Conservation (phyloP, 2,113 vertebrate genomes). For the Dermatemys mawii region DNA sequence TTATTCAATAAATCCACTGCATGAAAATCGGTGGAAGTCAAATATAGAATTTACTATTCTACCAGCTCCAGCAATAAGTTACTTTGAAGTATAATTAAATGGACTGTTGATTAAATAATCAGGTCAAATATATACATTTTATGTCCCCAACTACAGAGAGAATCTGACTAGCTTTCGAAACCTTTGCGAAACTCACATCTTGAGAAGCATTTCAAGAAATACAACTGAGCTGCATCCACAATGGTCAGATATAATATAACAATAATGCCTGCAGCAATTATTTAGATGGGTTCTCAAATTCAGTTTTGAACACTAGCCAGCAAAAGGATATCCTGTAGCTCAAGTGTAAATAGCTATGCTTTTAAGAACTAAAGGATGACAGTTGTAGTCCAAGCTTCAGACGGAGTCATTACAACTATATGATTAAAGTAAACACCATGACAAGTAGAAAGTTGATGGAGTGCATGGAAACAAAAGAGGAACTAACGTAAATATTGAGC, state of each 20-base stretch:
- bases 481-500: background rate
- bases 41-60: background rate
- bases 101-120: background rate
- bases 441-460: background rate
- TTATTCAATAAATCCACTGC: background rate
- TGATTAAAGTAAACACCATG: background rate
- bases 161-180: background rate
- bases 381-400: background rate
- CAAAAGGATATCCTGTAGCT: background rate
- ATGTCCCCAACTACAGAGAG: background rate
- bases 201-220: background rate
- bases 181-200: background rate
- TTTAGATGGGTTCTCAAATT: background rate
- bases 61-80: background rate
- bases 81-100: background rate
- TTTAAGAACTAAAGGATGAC: background rate
- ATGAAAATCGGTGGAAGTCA: background rate
- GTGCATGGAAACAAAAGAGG: background rate
- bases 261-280: background rate
- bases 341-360: background rate
- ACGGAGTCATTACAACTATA: background rate
- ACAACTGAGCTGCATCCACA: background rate
- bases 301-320: background rate
- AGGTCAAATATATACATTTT: background rate
- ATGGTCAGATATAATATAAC: background rate